Evolutionary conservation across 2,113 vertebrate species (phyloP).

Genomic region (Petromus typicus): DNA sequence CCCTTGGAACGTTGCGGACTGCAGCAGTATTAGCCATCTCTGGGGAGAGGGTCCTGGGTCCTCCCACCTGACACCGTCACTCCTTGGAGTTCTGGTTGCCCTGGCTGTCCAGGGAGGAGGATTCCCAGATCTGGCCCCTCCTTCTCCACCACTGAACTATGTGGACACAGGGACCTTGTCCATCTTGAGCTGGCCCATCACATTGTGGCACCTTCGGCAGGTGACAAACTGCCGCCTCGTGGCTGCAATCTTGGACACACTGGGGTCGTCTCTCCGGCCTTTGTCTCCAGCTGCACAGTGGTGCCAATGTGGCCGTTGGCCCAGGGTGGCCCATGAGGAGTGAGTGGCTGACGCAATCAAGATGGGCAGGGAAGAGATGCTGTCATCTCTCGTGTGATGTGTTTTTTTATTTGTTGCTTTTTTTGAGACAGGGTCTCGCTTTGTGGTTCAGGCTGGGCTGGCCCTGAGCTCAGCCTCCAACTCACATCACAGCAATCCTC

Average conservation of each 20-base stretch:
- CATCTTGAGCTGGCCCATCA: neutral
- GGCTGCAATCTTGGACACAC: too few species aligned
- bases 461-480: too few species aligned
- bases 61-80: neutral
- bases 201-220: neutral
- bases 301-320: neutral
- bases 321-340: neutral
- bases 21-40: neutral
- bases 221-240: too few species aligned
- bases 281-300: neutral
- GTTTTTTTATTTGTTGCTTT: too few species aligned
- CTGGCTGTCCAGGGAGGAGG: too few species aligned
- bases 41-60: fast-evolving
- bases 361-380: neutral
- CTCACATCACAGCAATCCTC: too few species aligned
- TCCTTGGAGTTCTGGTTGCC: neutral
- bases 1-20: neutral
- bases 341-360: neutral
- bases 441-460: too few species aligned
- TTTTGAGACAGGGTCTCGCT: too few species aligned
- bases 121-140: neutral
- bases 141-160: neutral
- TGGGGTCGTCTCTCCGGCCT: neutral
- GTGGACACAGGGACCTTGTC: neutral
- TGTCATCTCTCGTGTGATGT: neutral